Conservation (phyloP, 2,888 invertebrate species). For the Cabera pusaria region DNA sequence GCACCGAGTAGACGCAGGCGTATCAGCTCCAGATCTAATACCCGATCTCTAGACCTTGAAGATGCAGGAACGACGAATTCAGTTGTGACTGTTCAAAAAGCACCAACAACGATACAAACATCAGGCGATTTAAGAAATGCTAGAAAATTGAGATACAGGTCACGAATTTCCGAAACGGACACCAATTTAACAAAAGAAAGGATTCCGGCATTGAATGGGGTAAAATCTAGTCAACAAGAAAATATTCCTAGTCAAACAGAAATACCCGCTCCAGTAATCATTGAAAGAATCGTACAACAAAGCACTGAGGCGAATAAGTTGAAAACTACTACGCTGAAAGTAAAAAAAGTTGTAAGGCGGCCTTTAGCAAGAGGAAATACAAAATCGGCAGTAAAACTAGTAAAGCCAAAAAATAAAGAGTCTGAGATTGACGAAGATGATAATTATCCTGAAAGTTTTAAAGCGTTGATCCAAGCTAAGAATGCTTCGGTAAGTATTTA, state of each 20-base stretch:
- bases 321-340: slow-evolving; percentile 53
- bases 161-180: slow-evolving; percentile 62
- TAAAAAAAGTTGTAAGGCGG: slow-evolving; percentile 58
- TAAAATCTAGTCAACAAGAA: slow-evolving; percentile 69
- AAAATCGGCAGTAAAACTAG: slow-evolving; percentile 37
- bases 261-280: slow-evolving; percentile 40
- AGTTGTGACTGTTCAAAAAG: slow-evolving; percentile 56
- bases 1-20: slow-evolving; percentile 52
- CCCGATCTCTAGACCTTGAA: slow-evolving; percentile 55
- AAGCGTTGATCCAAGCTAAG: slow-evolving; percentile 85
- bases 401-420: slow-evolving; percentile 54
- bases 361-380: slow-evolving; percentile 53
- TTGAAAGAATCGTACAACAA: slow-evolving; percentile 47
- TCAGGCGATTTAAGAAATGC: slow-evolving; percentile 55
- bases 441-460: slow-evolving; percentile 86
- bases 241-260: slow-evolving; percentile 66
- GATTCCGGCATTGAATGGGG: slow-evolving; percentile 52
- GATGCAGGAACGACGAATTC: slow-evolving; percentile 68
- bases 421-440: slow-evolving; percentile 83
- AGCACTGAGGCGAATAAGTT: slow-evolving; percentile 53
- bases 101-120: slow-evolving; percentile 57
- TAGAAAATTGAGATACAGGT: slow-evolving; percentile 64
- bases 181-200: slow-evolving; percentile 70
- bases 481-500: slow-evolving; percentile 70
- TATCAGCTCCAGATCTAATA: slow-evolving; percentile 50